Evolutionary conservation across 2,113 vertebrate species (phyloP).

Genomic region (Colistium nudipinnis): DNA sequence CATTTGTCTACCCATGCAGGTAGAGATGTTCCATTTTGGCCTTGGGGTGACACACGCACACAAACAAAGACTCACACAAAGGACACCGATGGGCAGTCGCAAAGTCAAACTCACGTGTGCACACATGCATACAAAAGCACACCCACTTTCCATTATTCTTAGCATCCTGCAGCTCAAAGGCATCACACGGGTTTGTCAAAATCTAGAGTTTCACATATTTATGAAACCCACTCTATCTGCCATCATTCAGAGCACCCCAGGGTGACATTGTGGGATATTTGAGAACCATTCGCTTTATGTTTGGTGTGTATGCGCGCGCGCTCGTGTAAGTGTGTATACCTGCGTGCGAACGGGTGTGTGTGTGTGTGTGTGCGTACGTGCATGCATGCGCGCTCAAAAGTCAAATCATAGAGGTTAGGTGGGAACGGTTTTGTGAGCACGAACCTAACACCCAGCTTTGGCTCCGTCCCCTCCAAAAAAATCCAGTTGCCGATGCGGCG

Average conservation of each 20-base stretch:
- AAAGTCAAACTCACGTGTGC: slow-evolving; percentile 6
- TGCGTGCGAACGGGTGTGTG: not conserved
- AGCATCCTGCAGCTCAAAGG: slow-evolving; percentile 53
- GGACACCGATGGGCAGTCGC: not conserved
- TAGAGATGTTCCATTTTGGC: not conserved
- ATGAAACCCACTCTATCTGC: slow-evolving; percentile 77
- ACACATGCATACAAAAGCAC: not conserved
- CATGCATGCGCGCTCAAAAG: slow-evolving; percentile 1
- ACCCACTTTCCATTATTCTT: slow-evolving; percentile 11
- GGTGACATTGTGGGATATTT: slow-evolving; percentile 80
- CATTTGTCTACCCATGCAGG: slow-evolving; percentile 2
- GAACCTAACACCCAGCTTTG: slow-evolving; percentile 45
- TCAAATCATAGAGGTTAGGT: slow-evolving; percentile 44
- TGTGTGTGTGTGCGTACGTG: not conserved
- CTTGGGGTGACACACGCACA: not conserved
- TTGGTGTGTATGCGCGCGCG: slow-evolving; percentile 37
- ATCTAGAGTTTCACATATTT: slow-evolving; percentile 76
- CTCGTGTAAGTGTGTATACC: slow-evolving; percentile 36
- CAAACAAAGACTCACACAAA: not conserved
- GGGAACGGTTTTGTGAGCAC: slow-evolving; percentile 48
- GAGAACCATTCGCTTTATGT: slow-evolving; percentile 57
- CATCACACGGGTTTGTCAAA: slow-evolving; percentile 61
- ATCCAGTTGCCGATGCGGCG: slow-evolving; percentile 62
- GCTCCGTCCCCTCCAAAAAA: slow-evolving; percentile 45
- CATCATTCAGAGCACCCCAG: slow-evolving; percentile 72